These are phyloP conservation scores for Premnoplex brunnescens DNA, from an alignment of 2,797 vertebrate genomes.

Conservation along the genomic window DNA sequence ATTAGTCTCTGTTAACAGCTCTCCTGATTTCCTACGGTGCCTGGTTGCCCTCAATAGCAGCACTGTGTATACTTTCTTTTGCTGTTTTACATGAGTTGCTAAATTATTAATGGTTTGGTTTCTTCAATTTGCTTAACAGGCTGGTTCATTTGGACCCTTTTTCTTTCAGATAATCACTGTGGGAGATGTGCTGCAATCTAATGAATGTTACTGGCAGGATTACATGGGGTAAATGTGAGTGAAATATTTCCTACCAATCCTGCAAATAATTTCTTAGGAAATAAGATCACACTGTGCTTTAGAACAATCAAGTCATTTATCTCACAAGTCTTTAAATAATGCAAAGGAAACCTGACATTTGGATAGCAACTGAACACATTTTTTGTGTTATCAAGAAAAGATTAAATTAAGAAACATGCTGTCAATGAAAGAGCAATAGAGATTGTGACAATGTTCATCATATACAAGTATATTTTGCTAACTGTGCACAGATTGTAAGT, in stretches of 20 bases:
- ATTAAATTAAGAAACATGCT: slow-evolving; percentile 33
- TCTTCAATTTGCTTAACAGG: slow-evolving; percentile 4
- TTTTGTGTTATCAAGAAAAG: slow-evolving; percentile 6
- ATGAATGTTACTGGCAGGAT: background rate
- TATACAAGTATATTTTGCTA: background rate
- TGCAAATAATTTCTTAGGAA: slow-evolving; percentile 21
- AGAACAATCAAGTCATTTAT: slow-evolving; percentile 19
- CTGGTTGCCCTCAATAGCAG: background rate
- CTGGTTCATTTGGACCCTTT: background rate
- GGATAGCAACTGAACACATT: background rate
- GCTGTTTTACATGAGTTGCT: background rate
- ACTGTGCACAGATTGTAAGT: background rate
- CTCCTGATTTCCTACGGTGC: background rate
- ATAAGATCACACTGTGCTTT: background rate
- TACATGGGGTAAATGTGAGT: background rate
- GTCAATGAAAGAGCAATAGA: background rate
- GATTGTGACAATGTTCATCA: background rate
- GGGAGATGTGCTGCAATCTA: background rate
- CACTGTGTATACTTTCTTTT: background rate
- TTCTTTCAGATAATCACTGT: background rate
- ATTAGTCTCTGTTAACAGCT: background rate
- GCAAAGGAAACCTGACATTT: slow-evolving; percentile 11
- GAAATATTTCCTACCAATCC: background rate
- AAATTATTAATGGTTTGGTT: background rate
- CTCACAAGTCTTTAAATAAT: slow-evolving; percentile 28